Percentiles rank a stretch among this genome's conserved stretches.
Conservation (phyloP, 2,113 vertebrate species). For the Pavo muticus region DNA sequence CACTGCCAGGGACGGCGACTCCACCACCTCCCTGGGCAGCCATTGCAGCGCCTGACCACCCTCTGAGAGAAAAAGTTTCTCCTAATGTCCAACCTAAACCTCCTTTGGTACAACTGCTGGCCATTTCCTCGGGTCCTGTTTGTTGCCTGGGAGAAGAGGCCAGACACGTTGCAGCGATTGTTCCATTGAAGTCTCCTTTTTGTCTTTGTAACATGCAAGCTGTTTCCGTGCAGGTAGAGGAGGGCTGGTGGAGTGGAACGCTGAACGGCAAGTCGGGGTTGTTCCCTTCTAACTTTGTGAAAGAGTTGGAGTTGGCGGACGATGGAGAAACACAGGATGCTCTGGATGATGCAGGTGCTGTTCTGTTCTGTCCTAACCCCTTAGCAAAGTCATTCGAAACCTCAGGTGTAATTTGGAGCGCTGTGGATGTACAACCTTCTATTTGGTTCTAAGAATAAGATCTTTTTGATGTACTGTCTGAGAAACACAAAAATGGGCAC, state of each 20-base stretch:
- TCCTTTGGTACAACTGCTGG: too few relatives aligned
- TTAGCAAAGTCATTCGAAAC: background rate
- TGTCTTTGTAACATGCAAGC: constrained; percentile 6
- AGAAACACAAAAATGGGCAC: background rate
- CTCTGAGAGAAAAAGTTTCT: too few relatives aligned
- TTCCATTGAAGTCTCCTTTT: background rate
- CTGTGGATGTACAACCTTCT: background rate
- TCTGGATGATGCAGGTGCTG: constrained; percentile 84
- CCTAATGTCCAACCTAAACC: too few relatives aligned
- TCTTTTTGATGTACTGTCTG: background rate
- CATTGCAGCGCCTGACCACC: too few relatives aligned
- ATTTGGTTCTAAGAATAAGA: background rate
- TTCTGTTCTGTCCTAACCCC: background rate
- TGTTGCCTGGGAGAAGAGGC: too few relatives aligned
- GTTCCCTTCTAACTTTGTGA: constrained; percentile 96
- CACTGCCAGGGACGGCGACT: too few relatives aligned
- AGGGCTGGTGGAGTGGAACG: constrained; percentile 95
- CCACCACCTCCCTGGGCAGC: too few relatives aligned
- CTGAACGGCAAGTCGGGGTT: constrained; percentile 87
- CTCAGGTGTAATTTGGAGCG: background rate
- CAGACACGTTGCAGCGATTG: background rate
- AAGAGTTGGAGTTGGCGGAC: constrained; percentile 85
- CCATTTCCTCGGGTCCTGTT: too few relatives aligned
- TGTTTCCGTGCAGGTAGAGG: constrained; percentile 86
- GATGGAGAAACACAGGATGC: constrained; percentile 83